Evolutionary conservation across 1,140 invertebrate genomes (phyloP).

Genomic region (Pinna nobilis): DNA sequence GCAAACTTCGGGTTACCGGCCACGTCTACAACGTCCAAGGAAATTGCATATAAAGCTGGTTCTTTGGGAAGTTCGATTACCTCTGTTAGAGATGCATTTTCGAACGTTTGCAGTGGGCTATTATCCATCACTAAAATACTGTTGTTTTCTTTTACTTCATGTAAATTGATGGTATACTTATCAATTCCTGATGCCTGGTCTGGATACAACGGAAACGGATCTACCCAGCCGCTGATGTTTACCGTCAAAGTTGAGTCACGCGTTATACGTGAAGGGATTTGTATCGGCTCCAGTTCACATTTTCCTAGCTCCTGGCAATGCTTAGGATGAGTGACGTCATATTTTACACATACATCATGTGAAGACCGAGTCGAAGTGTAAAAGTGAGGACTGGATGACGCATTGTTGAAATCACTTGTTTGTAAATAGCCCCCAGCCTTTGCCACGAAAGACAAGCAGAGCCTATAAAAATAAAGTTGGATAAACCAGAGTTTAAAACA

Average conservation of each 20-base stretch:
- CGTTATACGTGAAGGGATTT: slow-evolving; percentile 3
- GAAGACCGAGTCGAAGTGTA: background rate
- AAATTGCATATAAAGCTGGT: slow-evolving; percentile 23
- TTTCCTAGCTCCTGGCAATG: slow-evolving; percentile 10
- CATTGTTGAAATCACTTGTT: slow-evolving; percentile 7
- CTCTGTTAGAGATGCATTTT: background rate
- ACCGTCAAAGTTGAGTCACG: background rate
- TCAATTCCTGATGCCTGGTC: slow-evolving; percentile 27
- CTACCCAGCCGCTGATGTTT: slow-evolving; percentile 13
- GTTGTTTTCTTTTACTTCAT: slow-evolving; percentile 37
- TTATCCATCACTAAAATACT: slow-evolving; percentile 9
- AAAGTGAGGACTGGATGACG: background rate
- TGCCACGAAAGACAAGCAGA: slow-evolving; percentile 12
- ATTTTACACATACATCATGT: slow-evolving; percentile 23
- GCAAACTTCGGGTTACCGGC: slow-evolving; percentile 40
- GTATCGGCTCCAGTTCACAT: slow-evolving; percentile 2
- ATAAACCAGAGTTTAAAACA: too few relatives aligned
- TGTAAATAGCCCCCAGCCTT: slow-evolving; percentile 10
- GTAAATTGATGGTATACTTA: slow-evolving; percentile 20
- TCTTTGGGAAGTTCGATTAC: slow-evolving; percentile 3
- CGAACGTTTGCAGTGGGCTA: background rate
- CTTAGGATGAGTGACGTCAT: slow-evolving; percentile 14
- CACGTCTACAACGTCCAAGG: slow-evolving; percentile 16
- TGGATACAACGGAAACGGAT: background rate
- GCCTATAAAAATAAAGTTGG: slow-evolving; percentile 3